Conservation (phyloP, 2,113 vertebrate genomes). For the Saguinus midas region DNA sequence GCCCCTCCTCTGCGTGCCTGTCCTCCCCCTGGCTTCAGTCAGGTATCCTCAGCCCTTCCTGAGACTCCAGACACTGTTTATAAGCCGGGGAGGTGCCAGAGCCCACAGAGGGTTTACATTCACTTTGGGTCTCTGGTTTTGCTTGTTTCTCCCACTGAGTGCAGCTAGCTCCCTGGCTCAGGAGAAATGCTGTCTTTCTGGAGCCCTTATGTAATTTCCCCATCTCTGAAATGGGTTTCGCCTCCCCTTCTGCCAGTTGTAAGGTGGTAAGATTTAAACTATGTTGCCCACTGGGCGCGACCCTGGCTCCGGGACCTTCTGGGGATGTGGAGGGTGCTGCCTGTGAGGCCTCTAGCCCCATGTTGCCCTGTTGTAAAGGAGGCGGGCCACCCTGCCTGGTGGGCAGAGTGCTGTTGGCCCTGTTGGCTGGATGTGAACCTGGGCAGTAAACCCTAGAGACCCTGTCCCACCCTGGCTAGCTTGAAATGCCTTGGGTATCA, state of each 20-base stretch:
- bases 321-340: neutral
- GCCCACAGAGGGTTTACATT: neutral
- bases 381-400: neutral
- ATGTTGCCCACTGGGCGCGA: neutral
- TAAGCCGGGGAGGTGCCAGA: too few species aligned
- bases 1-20: neutral
- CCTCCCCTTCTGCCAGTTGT: neutral
- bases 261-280: neutral
- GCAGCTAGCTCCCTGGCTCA: neutral
- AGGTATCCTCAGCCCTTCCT: neutral
- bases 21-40: rapidly evolving
- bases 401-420: neutral
- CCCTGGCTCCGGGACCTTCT: neutral
- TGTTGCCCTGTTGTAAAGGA: rapidly evolving
- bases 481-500: neutral
- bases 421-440: too few species aligned
- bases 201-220: neutral
- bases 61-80: neutral
- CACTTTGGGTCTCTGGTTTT: neutral
- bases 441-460: too few species aligned
- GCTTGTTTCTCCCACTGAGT: neutral
- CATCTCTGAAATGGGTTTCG: neutral
- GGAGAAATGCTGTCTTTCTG: neutral
- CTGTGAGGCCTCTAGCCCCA: neutral
- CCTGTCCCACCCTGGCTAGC: neutral